Evolutionary conservation across 2,797 vertebrate genomes (phyloP), one percentile per base, ranked within the genome.

Genomic region (Antennarius maculatus): DNA sequence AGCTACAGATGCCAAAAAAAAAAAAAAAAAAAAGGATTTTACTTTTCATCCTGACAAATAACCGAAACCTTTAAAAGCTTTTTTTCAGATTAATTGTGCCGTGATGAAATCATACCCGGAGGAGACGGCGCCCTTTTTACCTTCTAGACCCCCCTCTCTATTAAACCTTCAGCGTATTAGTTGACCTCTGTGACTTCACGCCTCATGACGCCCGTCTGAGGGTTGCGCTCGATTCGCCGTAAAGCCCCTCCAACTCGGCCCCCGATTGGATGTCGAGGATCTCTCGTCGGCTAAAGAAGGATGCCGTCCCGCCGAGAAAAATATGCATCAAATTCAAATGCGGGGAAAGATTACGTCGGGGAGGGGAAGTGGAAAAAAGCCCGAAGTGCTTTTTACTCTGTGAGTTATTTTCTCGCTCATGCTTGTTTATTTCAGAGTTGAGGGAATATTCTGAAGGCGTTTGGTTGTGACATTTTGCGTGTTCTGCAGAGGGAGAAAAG

Each of bases 391-490:
- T 76, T 74, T 23, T 23, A 23, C 54, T 57, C 60, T 77, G 77
- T 81, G 81, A 84, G 61, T 86, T 75, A 81, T 83, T 56, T 31
- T 52, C 64, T 34, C 16, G 34, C 42, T 71, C 65, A 34, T 67
- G 61, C 54, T 66, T 85, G 84, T 90, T 89, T 85, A 74, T 87
- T 77, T 81, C 68, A 15, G 70, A 69, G 75, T 85, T 90, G 64
- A 58, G 67, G 72, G 80, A 83, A 81, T 82, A 79, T 88, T 91
- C 78, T 18, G 59, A 76, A 76, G 78, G 74, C 62, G 66, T 89
- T 91, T 86, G 81, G 74, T 54, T 56, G 76, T 89, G 88, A 90
- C 88, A 90, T 92, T 92, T 90, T 83, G 84, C 64, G 82, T 83
- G 83, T 88, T 90, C 85, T 62, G 59, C 65, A 17, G 69, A 82